These are phyloP conservation scores for Chamaea fasciata DNA, from an alignment of 2,113 vertebrate genomes.

Conservation along the genomic window DNA sequence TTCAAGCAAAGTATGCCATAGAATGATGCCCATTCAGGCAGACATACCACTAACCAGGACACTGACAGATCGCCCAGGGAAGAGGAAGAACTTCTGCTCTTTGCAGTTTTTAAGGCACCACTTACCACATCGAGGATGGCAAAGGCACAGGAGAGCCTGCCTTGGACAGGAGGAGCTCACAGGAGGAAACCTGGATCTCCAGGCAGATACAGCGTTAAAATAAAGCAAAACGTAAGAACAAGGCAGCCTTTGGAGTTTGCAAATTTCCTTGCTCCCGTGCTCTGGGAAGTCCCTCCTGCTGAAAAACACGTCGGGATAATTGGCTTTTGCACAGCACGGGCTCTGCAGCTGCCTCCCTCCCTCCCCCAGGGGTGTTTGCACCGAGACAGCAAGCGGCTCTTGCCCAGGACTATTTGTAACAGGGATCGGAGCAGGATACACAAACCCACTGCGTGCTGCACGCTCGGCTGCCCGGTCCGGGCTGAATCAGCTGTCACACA, in stretches of 20 bases:
- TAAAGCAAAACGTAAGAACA: not conserved
- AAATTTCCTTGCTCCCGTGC: not conserved
- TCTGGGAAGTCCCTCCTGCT: not conserved
- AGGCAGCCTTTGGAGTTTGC: not conserved
- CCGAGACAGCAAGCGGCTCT: not conserved
- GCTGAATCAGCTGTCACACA: constrained; percentile 51
- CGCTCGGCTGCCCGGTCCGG: not conserved
- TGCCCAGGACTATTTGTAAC: not conserved
- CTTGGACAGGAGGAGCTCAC: not conserved
- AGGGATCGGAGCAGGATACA: not conserved
- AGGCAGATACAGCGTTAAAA: not conserved
- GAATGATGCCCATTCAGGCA: rapidly evolving
- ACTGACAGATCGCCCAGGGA: not conserved
- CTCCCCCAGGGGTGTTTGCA: not conserved
- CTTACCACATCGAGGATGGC: rapidly evolving
- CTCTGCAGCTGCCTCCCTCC: not conserved
- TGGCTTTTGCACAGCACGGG: not conserved
- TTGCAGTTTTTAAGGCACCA: not conserved
- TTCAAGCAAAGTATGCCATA: not conserved
- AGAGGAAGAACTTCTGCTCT: not conserved
- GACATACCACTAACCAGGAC: rapidly evolving
- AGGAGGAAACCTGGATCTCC: not conserved
- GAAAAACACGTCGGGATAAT: not conserved
- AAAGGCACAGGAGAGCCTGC: not conserved
- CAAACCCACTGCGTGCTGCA: not conserved